Conservation (phyloP, 1,140 invertebrate species). For the Pseudobourletiella spinata region DNA sequence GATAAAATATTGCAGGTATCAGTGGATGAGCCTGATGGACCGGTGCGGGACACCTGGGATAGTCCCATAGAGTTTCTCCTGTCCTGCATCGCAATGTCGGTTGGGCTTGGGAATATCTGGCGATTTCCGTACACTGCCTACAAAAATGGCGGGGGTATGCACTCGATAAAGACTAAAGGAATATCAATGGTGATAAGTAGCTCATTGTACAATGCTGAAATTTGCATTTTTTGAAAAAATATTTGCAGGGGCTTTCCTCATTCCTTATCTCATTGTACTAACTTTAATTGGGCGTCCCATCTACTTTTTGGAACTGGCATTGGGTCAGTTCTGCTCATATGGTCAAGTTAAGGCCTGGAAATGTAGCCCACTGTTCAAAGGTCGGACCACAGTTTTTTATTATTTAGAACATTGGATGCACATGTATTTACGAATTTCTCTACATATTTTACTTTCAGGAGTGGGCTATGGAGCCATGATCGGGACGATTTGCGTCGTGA, state of each 20-base stretch:
- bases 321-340: conserved; percentile 46
- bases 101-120: conserved; percentile 75
- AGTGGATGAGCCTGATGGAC: too few species aligned
- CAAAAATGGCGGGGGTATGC: too few species aligned
- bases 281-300: conserved; percentile 48
- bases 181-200: too few species aligned
- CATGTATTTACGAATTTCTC: too few species aligned
- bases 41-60: conserved; percentile 40
- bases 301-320: conserved; percentile 45
- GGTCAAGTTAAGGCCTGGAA: conserved; percentile 31
- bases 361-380: conserved; percentile 37
- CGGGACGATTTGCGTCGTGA: conserved; percentile 33
- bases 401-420: too few species aligned
- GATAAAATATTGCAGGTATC: too few species aligned
- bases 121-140: too few species aligned
- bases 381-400: too few species aligned
- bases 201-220: too few species aligned
- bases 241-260: conserved; percentile 47
- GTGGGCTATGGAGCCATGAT: conserved; percentile 42
- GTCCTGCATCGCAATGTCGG: conserved; percentile 65
- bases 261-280: conserved; percentile 51
- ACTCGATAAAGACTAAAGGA: too few species aligned
- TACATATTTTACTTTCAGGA: too few species aligned
- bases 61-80: conserved; percentile 53
- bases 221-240: background rate